These are phyloP conservation scores for Ips nitidus DNA, from an alignment of 1,140 invertebrate genomes.

Conservation along the genomic window DNA sequence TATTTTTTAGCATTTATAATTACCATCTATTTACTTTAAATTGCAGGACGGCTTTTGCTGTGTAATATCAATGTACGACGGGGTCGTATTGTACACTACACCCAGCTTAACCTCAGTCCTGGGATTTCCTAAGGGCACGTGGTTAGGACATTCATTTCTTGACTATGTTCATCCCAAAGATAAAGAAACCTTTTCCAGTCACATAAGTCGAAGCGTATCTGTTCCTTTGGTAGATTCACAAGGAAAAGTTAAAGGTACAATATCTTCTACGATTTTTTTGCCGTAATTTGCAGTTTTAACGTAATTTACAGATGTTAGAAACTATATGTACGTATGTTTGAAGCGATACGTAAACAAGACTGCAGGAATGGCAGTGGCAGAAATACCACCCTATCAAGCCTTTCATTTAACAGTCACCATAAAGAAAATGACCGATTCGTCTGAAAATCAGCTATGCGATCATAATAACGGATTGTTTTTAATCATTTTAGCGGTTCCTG, in stretches of 20 bases:
- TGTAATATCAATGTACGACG: slow-evolving; percentile 80
- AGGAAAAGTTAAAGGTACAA: slow-evolving; percentile 45
- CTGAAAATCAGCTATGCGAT: slow-evolving; percentile 47
- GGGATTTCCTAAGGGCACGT: slow-evolving; percentile 80
- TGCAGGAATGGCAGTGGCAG: slow-evolving; percentile 63
- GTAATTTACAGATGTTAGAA: slow-evolving; percentile 45
- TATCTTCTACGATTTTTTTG: slow-evolving; percentile 1
- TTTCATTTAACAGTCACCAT: slow-evolving; percentile 74
- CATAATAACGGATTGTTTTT: slow-evolving; percentile 63
- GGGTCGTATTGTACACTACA: slow-evolving; percentile 76
- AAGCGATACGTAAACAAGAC: slow-evolving; percentile 58
- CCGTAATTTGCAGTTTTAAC: neutral
- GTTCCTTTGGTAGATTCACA: slow-evolving; percentile 55
- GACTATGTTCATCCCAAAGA: slow-evolving; percentile 84
- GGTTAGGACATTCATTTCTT: slow-evolving; percentile 82
- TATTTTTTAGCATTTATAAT: too few relatives aligned
- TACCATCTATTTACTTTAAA: neutral
- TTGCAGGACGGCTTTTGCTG: slow-evolving; percentile 72
- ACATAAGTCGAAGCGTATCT: slow-evolving; percentile 58
- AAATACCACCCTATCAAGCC: slow-evolving; percentile 68
- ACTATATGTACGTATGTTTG: slow-evolving; percentile 56
- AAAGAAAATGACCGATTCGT: slow-evolving; percentile 58
- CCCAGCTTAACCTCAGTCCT: slow-evolving; percentile 68
- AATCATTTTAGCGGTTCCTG: slow-evolving; percentile 70
- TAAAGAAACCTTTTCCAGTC: slow-evolving; percentile 56